A percentile compares a stretch with the other conserved stretches of the same genome.
Evolutionary conservation across 2,888 invertebrate genomes (phyloP).

Genomic region (Drosophila atroscutellata): DNA sequence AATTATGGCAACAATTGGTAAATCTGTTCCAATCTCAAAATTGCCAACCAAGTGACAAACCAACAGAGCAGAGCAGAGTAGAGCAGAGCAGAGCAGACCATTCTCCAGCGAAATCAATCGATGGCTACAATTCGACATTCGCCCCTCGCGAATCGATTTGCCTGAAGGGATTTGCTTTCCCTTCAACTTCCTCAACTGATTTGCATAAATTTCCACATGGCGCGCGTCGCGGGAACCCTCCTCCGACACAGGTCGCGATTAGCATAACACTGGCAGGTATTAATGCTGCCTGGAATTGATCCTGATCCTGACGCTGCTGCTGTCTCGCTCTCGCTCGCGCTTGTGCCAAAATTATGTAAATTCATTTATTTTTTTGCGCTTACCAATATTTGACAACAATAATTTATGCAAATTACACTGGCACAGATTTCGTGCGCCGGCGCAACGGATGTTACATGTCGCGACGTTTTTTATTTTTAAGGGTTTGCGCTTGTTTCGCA

Average conservation of each 20-base stretch:
- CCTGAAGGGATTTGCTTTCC: constrained; percentile 48
- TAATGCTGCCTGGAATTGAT: constrained; percentile 28
- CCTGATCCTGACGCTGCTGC: constrained; percentile 6
- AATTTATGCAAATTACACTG: constrained; percentile 78
- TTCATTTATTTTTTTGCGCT: constrained; percentile 28
- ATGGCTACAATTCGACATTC: constrained; percentile 32
- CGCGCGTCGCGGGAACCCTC: constrained; percentile 73
- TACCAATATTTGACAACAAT: constrained; percentile 72
- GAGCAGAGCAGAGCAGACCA: constrained; percentile 6
- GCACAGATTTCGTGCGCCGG: constrained; percentile 48
- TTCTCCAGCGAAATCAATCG: constrained; percentile 63
- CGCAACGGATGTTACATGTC: constrained; percentile 71
- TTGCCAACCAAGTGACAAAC: constrained; percentile 76
- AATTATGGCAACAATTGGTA: constrained; percentile 79
- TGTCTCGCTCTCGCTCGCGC: constrained; percentile 35
- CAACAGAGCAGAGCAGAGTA: constrained; percentile 20
- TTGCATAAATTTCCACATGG: constrained; percentile 74
- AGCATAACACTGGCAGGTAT: constrained; percentile 80
- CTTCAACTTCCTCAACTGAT: constrained; percentile 47
- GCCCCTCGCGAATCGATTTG: constrained; percentile 66
- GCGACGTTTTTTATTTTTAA: constrained; percentile 40
- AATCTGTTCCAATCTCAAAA: constrained; percentile 71
- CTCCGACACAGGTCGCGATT: constrained; percentile 81
- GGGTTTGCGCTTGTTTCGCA: constrained; percentile 59
- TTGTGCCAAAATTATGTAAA: constrained; percentile 81